Base-by-base conservation (phyloP, 2,113 vertebrate species). In the Mastomys natalensis region DNA sequence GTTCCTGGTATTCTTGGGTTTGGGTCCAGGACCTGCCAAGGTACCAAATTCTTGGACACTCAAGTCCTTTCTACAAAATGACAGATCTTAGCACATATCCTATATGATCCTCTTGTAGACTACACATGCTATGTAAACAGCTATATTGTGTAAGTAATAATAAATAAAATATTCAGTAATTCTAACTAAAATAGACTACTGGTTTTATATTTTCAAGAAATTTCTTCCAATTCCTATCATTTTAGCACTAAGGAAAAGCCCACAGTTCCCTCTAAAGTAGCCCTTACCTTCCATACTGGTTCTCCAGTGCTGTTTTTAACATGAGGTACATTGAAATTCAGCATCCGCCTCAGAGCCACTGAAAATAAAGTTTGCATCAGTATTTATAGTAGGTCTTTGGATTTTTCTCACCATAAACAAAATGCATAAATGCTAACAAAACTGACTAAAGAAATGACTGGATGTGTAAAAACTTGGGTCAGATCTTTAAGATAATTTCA, bases 281-380 rank as follows among this genome's bases (percentile, higher is more conserved):
- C 78, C 89, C 98, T 98, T 99, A 99, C 99, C 99, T 99, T 99
- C 99, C 99, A 99, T 96, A 99, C 99, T 87, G 99, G 99, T 97
- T 99, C 99, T 87, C 99, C 98, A 94, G 99, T 97, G 87, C 99
- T 99, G 98, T 99, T 99, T 98, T 99, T 99, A 98, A 99, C 98
- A 97, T 99, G 99, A 98, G 99, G 99, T 97, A 99, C 98, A 97
- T 99, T 99, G 98, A 99, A 99, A 98, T 99, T 99, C 98, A 99
- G 97, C 99, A 99, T 99, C 87, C 99, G 99, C 98, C 99, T 99
- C 98, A 99, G 98, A 97, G 99, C 99, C 97, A 99, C 99, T 99
- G 97, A 64, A 98, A 98, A 98, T 90, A 97, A 97, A 55, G 74
- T 97, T 22, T 13, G 53, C 90, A 94, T 12, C 68, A 78, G 13